Evolutionary conservation across 1,140 invertebrate species (phyloP).

Genomic region (Cydia strobilella): DNA sequence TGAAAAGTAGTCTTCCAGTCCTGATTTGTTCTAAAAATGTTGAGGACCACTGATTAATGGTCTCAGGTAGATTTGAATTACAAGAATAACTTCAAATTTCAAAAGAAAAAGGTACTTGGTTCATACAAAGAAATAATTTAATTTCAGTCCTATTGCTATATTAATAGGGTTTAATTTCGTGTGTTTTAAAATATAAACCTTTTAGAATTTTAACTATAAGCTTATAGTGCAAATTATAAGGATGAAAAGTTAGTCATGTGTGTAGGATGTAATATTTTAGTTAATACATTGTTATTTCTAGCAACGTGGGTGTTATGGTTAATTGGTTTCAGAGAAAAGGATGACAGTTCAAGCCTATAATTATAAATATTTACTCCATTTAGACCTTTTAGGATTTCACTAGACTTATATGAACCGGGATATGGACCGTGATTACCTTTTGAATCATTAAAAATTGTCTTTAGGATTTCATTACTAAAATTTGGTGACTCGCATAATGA

Average conservation of each 20-base stretch:
- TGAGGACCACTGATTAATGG: background rate
- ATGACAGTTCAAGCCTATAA: background rate
- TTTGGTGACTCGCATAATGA: too few species aligned
- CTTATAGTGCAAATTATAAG: background rate
- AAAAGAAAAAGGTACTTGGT: background rate
- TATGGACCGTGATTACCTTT: too few species aligned
- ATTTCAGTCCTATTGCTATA: background rate
- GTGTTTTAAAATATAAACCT: background rate
- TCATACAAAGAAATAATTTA: background rate
- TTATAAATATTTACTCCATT: too few species aligned
- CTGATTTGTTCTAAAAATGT: background rate
- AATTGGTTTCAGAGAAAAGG: background rate
- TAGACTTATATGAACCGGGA: too few species aligned
- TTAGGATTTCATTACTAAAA: too few species aligned
- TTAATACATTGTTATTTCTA: background rate
- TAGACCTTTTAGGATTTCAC: too few species aligned
- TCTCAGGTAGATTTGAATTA: slow-evolving; percentile 5
- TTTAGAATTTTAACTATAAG: background rate
- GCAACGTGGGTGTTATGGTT: background rate
- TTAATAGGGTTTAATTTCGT: background rate
- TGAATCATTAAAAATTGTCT: too few species aligned
- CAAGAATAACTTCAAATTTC: background rate
- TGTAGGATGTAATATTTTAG: slow-evolving; percentile 12
- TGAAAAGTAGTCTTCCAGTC: too few species aligned
- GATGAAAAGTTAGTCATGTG: background rate